Conservation (phyloP, 2,113 vertebrate genomes). For the Lepisosteus oculatus region DNA sequence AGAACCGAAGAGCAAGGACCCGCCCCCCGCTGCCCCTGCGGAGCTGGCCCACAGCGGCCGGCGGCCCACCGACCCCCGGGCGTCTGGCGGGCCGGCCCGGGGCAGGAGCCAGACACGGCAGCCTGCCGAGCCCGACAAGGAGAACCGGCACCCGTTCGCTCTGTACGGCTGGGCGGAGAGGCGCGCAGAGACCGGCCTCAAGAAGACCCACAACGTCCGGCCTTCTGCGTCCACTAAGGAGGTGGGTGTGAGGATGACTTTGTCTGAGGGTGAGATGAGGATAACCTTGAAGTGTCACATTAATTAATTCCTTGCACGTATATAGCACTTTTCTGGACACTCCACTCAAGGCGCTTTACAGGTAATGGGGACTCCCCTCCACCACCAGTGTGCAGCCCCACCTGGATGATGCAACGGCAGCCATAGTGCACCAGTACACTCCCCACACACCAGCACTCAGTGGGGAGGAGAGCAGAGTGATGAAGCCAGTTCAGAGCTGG, state of each 20-base stretch:
- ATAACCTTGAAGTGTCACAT: too few species aligned
- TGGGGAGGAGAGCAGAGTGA: too few species aligned
- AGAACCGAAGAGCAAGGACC: constrained; percentile 28
- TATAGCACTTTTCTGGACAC: too few species aligned
- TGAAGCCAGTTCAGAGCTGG: too few species aligned
- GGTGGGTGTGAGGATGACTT: constrained; percentile 53
- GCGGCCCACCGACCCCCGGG: constrained; percentile 48
- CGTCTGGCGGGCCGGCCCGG: constrained; percentile 43
- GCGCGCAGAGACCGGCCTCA: constrained; percentile 73
- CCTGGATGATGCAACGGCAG: too few species aligned
- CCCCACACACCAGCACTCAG: too few species aligned
- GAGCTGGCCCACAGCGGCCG: constrained; percentile 36
- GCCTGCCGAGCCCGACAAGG: constrained; percentile 60
- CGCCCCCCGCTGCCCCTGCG: constrained; percentile 29
- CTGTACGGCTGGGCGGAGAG: constrained; percentile 87
- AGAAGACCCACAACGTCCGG: constrained; percentile 87
- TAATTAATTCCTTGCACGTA: too few species aligned
- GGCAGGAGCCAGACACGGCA: constrained; percentile 64
- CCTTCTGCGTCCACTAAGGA: constrained; percentile 77
- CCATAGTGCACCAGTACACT: too few species aligned
- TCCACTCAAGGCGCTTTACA: too few species aligned
- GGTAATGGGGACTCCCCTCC: too few species aligned
- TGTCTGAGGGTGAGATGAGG: too few species aligned
- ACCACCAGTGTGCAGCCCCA: too few species aligned
- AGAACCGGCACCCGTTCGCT: constrained; percentile 81